A percentile compares a stretch with the other conserved stretches of the same genome.
Conservation (phyloP, 1,140 invertebrate genomes). For the Drosophila mojavensis region DNA sequence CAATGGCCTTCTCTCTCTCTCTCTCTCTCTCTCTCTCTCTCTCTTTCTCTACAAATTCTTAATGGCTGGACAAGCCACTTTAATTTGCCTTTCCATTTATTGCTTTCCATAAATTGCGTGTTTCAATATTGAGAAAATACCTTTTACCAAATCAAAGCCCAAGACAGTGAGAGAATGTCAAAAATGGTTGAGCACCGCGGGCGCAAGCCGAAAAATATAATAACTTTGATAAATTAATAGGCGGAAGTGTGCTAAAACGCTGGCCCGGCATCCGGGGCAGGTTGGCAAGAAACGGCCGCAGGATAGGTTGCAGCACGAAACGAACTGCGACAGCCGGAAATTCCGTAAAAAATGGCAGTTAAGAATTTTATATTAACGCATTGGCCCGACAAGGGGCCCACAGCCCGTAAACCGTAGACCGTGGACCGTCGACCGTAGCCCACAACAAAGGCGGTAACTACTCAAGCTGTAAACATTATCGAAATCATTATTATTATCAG, state of each 20-base stretch:
- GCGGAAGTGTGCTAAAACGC: constrained; percentile 31
- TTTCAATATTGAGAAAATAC: neutral
- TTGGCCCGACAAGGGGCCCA: constrained; percentile 37
- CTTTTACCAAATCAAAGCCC: neutral
- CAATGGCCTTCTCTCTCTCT: too few species aligned
- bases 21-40: too few species aligned
- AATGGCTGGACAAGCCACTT: too few species aligned
- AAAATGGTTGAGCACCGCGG: constrained; percentile 34
- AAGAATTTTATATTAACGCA: constrained; percentile 72
- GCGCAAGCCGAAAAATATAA: constrained; percentile 34
- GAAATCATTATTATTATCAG: constrained; percentile 54
- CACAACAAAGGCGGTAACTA: constrained; percentile 41
- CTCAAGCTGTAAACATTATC: constrained; percentile 65
- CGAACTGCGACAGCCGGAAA: constrained; percentile 57
- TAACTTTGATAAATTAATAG: constrained; percentile 78
- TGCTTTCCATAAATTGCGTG: neutral
- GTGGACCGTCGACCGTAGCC: neutral
- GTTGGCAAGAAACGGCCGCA: constrained; percentile 28
- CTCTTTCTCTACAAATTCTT: too few species aligned
- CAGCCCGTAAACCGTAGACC: neutral
- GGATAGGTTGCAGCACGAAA: constrained; percentile 6
- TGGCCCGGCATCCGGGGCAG: constrained; percentile 30
- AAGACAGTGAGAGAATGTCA: constrained; percentile 19
- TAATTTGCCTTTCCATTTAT: neutral
- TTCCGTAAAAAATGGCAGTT: constrained; percentile 77